Evolutionary conservation across 2,113 vertebrate species (phyloP).

Genomic region (Sphaerodactylus townsendi): DNA sequence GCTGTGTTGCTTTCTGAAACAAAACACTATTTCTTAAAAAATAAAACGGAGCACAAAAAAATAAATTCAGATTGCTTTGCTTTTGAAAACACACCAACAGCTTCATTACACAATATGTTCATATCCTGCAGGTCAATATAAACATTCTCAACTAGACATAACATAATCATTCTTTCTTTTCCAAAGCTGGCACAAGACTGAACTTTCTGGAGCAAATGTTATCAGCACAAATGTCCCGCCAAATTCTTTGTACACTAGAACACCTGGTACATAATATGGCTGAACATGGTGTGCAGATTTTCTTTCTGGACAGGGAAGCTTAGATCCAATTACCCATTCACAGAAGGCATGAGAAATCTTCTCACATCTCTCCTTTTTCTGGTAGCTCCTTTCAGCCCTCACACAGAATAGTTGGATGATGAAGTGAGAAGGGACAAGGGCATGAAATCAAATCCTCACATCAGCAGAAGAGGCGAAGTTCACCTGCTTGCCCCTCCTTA

Average conservation of each 20-base stretch:
- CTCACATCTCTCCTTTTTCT: too few relatives aligned
- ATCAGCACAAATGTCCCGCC: not conserved
- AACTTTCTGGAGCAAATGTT: slow-evolving; percentile 10
- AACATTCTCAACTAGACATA: slow-evolving; percentile 14
- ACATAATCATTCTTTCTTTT: slow-evolving; percentile 18
- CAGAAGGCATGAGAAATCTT: too few relatives aligned
- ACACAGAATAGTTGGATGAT: too few relatives aligned
- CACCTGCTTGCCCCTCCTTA: too few relatives aligned
- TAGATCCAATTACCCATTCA: too few relatives aligned
- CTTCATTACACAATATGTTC: slow-evolving; percentile 3
- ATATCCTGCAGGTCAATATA: not conserved
- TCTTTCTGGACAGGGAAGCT: not conserved
- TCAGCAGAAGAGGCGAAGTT: too few relatives aligned
- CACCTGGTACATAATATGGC: not conserved
- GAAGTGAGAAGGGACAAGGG: too few relatives aligned
- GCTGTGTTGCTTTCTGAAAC: not conserved
- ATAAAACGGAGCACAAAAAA: not conserved
- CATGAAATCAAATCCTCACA: too few relatives aligned
- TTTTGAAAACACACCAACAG: not conserved
- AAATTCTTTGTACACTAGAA: not conserved
- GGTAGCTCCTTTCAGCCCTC: too few relatives aligned
- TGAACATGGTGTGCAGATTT: not conserved
- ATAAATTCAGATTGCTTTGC: not conserved
- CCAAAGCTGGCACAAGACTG: slow-evolving; percentile 1
- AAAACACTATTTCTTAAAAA: not conserved